phyloP scores from a whole-genome alignment of 2,888 invertebrate species.

The Venusia cambrica region DNA sequence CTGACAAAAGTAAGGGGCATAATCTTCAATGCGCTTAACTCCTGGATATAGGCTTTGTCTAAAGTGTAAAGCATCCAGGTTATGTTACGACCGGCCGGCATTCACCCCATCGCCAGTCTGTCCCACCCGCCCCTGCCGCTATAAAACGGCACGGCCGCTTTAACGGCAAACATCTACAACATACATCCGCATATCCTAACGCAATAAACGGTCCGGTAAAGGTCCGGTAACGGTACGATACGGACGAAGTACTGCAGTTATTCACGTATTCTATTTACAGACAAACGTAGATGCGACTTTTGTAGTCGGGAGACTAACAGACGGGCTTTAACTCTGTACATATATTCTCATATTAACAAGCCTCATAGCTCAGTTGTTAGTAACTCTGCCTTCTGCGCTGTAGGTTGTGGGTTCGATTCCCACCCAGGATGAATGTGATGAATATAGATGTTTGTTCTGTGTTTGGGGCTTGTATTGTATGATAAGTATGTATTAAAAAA shows the following conservation, averaged over 20 bases:
- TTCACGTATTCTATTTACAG: conserved; percentile 49
- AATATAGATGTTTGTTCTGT: too few relatives aligned
- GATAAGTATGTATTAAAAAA: too few relatives aligned
- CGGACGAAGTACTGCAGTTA: conserved; percentile 48
- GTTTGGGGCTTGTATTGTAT: too few relatives aligned
- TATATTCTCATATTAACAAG: too few relatives aligned
- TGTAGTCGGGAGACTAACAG: conserved; percentile 20
- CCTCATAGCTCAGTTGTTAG: too few relatives aligned
- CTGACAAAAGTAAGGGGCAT: too few relatives aligned
- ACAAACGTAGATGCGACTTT: conserved; percentile 29
- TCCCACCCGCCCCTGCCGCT: conserved; percentile 45
- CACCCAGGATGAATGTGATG: too few relatives aligned
- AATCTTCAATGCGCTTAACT: too few relatives aligned
- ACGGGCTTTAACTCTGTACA: too few relatives aligned
- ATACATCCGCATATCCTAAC: conserved; percentile 48
- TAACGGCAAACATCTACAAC: conserved; percentile 59
- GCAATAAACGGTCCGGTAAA: conserved; percentile 50
- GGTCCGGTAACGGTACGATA: conserved; percentile 57
- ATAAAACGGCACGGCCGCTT: conserved; percentile 62
- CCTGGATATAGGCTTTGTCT: too few relatives aligned
- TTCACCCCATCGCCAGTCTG: conserved; percentile 38
- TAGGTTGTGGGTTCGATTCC: too few relatives aligned
- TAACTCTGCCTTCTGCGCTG: too few relatives aligned
- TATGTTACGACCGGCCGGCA: conserved; percentile 61
- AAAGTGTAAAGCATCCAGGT: conserved; percentile 31